Evolutionary conservation across 2,113 vertebrate genomes (phyloP), one percentile per base, ranked within the genome.

Genomic region (Nycticorax nycticorax): DNA sequence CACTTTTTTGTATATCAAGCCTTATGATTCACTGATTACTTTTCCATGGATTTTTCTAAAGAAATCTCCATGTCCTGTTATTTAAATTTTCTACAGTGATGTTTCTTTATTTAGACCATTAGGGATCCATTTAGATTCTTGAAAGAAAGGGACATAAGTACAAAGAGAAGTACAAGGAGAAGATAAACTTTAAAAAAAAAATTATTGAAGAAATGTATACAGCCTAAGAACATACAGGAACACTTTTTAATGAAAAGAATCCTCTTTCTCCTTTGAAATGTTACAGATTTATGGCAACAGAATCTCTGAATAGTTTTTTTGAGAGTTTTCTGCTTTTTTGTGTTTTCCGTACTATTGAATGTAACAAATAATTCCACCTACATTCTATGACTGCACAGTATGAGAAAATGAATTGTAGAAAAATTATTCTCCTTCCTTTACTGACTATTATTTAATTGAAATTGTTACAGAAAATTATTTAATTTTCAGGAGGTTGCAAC

Each of bases 61-160:
- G 12, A 74, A 55, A 41, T 43, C 1, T 56, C 14, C 2, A 3
- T 47, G 10, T n/a, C 3, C 1, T 8, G 1, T 39, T 87, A 10
- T 88, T 79, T 23, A 53, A 56, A 90, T 64, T 73, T 56, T 35
- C 27, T 33, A 14, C 2, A 48, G 2, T 22, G 3, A 17, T 68
- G 83, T 88, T 89, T 24, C 4, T 56, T 79, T 75, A 2, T 68
- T 90, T 60, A 72, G 18, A 64, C 2, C 4, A 27, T 56, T 60
- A 52, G 8, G 3, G 3, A 17, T 73, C 4, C 35, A n/a, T 59
- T 68, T 72, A 64, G 28, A 56, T 37, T 55, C 12, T 21, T 71
- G 27, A 74, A 63, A 63, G 14, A 85, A n/a, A 9, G 50, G 23
- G 12, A 90, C 3, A 47, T 9, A 67, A n/a, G 41, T 43, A 43